Evolutionary conservation across 1,140 invertebrate genomes (phyloP).

Genomic region (Nymphalis io): DNA sequence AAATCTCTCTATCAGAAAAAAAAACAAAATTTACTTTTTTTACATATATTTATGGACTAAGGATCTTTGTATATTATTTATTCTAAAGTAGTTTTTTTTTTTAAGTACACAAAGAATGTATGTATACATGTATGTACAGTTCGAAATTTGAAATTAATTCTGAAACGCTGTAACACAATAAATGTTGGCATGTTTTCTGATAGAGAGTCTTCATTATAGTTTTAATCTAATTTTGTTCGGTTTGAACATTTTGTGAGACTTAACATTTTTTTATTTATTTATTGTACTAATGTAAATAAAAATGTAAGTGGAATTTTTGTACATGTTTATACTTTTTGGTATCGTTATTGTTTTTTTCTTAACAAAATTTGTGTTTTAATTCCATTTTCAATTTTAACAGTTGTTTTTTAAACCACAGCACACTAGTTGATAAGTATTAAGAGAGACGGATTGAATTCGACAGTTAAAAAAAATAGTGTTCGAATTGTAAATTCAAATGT

Average conservation of each 20-base stretch:
- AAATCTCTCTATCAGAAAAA: background rate
- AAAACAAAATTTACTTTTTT: background rate
- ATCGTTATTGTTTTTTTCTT: background rate
- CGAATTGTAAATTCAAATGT: background rate
- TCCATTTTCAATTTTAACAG: slow-evolving; percentile 26
- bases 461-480: background rate
- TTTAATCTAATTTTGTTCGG: slow-evolving; percentile 27
- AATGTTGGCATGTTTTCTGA: background rate
- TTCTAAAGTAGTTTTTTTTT: too few relatives aligned
- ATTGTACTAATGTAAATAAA: slow-evolving; percentile 46
- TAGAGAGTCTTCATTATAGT: slow-evolving; percentile 26
- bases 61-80: too few relatives aligned
- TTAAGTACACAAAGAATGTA: too few relatives aligned
- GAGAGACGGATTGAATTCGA: slow-evolving; percentile 23
- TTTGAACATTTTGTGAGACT: slow-evolving; percentile 43
- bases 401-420: slow-evolving; percentile 26
- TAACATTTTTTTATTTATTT: slow-evolving; percentile 37
- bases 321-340: background rate
- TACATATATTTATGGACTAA: too few relatives aligned
- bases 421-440: slow-evolving; percentile 14
- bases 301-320: slow-evolving; percentile 20
- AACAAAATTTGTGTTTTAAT: slow-evolving; percentile 42
- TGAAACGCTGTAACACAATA: too few relatives aligned
- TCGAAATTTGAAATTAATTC: too few relatives aligned
- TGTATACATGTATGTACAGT: too few relatives aligned